These are phyloP conservation scores for Saccostrea glomerata DNA, from an alignment of 1,140 invertebrate species.

Conservation along the genomic window DNA sequence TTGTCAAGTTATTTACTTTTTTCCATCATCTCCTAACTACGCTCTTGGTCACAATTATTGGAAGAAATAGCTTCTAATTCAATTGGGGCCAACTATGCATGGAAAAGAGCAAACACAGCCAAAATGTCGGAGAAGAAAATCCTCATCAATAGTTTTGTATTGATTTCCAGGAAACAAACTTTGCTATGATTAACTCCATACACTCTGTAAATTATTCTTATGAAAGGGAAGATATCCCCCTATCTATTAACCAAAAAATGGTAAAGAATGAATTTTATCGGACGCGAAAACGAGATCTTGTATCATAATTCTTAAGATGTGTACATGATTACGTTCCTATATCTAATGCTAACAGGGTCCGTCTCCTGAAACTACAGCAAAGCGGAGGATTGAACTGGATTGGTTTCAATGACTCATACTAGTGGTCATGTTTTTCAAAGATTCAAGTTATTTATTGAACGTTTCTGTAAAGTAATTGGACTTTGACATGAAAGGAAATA, in stretches of 20 bases:
- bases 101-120: not conserved
- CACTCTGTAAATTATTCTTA: conserved; percentile 1
- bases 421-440: too few species aligned
- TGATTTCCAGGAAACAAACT: not conserved
- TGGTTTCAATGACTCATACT: too few species aligned
- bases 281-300: not conserved
- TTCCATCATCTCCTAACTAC: too few species aligned
- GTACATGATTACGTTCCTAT: not conserved
- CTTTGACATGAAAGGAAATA: too few species aligned
- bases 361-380: too few species aligned
- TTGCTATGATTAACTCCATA: not conserved
- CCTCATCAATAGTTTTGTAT: not conserved
- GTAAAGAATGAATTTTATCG: conserved; percentile 6
- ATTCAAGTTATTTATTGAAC: too few species aligned
- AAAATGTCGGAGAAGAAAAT: not conserved
- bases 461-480: too few species aligned
- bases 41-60: not conserved
- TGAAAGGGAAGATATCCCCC: not conserved
- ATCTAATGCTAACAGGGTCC: not conserved
- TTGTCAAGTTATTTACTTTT: too few species aligned
- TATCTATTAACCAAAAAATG: not conserved
- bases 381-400: too few species aligned
- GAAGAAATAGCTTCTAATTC: not conserved
- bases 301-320: not conserved
- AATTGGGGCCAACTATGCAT: not conserved